Conservation (phyloP, 2,888 invertebrate species). For the Alsophila aescularia region DNA sequence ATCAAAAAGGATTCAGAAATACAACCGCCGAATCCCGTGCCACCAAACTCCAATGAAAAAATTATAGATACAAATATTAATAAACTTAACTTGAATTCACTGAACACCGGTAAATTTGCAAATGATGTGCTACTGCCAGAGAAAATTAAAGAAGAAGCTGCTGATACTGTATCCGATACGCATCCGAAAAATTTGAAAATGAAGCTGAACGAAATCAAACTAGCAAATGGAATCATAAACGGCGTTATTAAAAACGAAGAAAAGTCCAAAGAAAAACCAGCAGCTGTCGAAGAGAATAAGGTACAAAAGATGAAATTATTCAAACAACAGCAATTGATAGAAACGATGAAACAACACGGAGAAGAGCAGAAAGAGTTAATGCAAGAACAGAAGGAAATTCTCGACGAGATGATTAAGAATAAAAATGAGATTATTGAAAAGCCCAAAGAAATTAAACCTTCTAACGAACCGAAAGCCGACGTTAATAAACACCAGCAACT, state of each 20-base stretch:
- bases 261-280: constrained; percentile 40
- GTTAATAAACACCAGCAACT: constrained; percentile 56
- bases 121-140: constrained; percentile 35
- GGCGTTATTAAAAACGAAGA: constrained; percentile 45
- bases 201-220: constrained; percentile 54
- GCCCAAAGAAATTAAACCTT: constrained; percentile 68
- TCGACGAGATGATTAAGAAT: constrained; percentile 85
- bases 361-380: constrained; percentile 87
- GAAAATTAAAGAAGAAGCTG: constrained; percentile 44
- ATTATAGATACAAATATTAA: constrained; percentile 53
- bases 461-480: constrained; percentile 18
- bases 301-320: constrained; percentile 46
- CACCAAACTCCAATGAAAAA: constrained; percentile 75
- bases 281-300: constrained; percentile 51
- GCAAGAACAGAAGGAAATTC: constrained; percentile 87
- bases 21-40: constrained; percentile 76
- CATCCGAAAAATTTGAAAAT: constrained; percentile 67
- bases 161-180: constrained; percentile 57
- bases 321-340: constrained; percentile 81
- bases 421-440: constrained; percentile 73
- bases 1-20: constrained; percentile 68
- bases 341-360: constrained; percentile 88
- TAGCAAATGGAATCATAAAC: constrained; percentile 47
- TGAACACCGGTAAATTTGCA: constrained; percentile 21
- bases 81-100: constrained; percentile 5